Base-by-base conservation (phyloP, 2,113 vertebrate genomes). In the Sinocyclocheilus anophthalmus region DNA sequence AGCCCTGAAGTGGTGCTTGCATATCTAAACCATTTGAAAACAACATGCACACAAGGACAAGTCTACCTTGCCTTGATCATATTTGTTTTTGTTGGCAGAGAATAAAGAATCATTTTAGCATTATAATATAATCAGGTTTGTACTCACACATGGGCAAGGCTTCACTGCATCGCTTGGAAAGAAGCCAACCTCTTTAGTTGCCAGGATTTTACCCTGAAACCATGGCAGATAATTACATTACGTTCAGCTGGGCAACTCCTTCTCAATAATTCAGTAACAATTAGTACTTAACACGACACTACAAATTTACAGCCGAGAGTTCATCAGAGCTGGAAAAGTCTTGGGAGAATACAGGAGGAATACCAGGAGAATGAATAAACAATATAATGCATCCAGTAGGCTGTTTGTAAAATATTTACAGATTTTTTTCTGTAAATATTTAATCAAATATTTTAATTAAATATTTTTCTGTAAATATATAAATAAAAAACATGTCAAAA, bases 91-190 rank as follows among this genome's bases (percentile, higher is more conserved):
- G 80, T 50, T 82, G 42, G 16, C 76, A 57, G 48, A 53, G 37
- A 42, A 45, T 65, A 81, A 12, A 81, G 11, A 67, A 45, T 30
- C 14, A 77, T 37, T 45, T 11, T 65, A 61, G 26, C 53, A 33
- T 53, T 14, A 9, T 48, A 86, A 91, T 53, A 73, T 0, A 81
- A 86, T 57, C 86, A 88, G 89, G 83, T 67, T 3, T 73, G 37
- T 93, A 95, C 98, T 97, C 94, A 99, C 98, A 92, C 97, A 99
- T 20, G 97, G 98, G 83, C 95, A 96, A 3, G 98, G 98, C 91
- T 97, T 97, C 87, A 99, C 98, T 30, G 96, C 95, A 26, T 99
- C 95, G 86, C 97, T 98, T 79, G 98, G 98, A 90, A 99, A 99
- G 94, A 96, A 99, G 92, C 98, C 98, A 91, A 97, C 93, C 85